Percentiles rank a stretch among this genome's conserved stretches.
phyloP scores from a whole-genome alignment of 2,113 vertebrate genomes.

The Cyprinus carpio region DNA sequence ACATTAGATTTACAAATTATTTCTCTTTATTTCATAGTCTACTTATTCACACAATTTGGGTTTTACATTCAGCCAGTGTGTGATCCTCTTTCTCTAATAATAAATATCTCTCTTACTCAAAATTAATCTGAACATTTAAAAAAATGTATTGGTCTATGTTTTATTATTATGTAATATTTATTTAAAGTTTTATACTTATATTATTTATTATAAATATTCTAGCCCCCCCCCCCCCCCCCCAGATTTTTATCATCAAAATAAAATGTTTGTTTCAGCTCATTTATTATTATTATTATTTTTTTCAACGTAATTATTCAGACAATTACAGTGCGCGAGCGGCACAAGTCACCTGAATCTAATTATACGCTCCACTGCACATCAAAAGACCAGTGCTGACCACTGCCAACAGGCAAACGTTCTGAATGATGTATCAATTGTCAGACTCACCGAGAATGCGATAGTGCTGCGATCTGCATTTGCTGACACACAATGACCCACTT shows the following conservation, averaged over 20 bases:
- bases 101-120: neutral
- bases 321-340: neutral
- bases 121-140: neutral
- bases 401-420: neutral
- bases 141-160: neutral
- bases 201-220: neutral
- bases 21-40: neutral
- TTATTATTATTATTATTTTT: neutral
- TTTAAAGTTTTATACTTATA: neutral
- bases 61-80: neutral
- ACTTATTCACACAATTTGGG: neutral
- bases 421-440: neutral
- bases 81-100: neutral
- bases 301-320: neutral
- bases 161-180: neutral
- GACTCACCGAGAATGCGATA: neutral
- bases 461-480: neutral
- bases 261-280: neutral
- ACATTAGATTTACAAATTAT: neutral
- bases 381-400: neutral
- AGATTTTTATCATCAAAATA: neutral
- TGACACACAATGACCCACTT: slow-evolving; percentile 1
- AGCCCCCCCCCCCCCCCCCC: too few relatives aligned
- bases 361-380: slow-evolving; percentile 20
- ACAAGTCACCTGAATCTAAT: neutral